Percentiles rank a stretch among this genome's conserved stretches.
Evolutionary conservation across 1,140 invertebrate genomes (phyloP).

Genomic region (Leptestheria dahalacensis): DNA sequence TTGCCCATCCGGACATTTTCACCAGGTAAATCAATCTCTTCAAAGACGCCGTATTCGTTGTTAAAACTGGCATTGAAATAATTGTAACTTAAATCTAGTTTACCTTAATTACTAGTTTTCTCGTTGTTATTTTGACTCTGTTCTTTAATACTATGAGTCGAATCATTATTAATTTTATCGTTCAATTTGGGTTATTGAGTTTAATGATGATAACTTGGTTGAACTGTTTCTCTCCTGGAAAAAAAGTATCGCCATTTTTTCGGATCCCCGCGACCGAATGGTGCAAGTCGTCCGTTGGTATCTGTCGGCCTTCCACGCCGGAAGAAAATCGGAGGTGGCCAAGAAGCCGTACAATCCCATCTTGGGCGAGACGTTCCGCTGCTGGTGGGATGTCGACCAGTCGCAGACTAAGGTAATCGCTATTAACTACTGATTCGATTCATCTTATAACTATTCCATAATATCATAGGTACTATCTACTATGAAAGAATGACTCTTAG

Average conservation of each 20-base stretch:
- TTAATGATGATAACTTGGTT: background rate
- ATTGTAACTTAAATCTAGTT: too few relatives aligned
- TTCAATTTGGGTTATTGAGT: constrained; percentile 4
- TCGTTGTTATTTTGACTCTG: too few relatives aligned
- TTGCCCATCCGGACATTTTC: constrained; percentile 93
- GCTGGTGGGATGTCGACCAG: constrained; percentile 58
- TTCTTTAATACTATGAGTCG: too few relatives aligned
- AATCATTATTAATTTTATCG: constrained; percentile 1
- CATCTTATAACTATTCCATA: too few relatives aligned
- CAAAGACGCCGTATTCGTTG: too few relatives aligned
- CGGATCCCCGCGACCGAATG: constrained; percentile 74
- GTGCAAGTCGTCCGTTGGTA: constrained; percentile 89
- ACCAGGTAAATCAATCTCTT: constrained; percentile 50
- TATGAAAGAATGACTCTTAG: too few relatives aligned
- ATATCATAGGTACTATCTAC: constrained; percentile 19
- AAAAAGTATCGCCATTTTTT: constrained; percentile 61
- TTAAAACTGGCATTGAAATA: too few relatives aligned
- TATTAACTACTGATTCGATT: too few relatives aligned
- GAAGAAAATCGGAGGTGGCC: constrained; percentile 79
- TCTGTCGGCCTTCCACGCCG: constrained; percentile 91
- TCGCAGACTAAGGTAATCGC: constrained; percentile 2
- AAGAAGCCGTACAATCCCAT: constrained; percentile 98
- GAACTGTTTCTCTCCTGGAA: constrained; percentile 22
- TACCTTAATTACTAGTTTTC: too few relatives aligned
- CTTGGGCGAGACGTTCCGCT: constrained; percentile 84